Conservation (phyloP, 2,797 vertebrate genomes). For the Amphiprion clarkii region DNA sequence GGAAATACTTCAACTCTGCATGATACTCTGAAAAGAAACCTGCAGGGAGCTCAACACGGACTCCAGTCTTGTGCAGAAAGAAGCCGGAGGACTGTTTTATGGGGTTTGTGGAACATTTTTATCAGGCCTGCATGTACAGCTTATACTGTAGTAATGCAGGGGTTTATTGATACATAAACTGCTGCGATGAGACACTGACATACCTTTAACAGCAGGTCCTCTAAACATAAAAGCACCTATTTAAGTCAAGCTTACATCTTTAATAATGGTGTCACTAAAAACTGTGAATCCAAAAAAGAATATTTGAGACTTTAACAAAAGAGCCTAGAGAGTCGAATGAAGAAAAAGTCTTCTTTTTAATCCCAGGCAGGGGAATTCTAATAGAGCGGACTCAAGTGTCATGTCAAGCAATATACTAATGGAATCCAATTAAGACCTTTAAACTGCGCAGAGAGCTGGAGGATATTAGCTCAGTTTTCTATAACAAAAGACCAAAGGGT, state of each 20-base stretch:
- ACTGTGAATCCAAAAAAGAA: conserved; percentile 79
- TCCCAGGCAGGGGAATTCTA: conserved; percentile 82
- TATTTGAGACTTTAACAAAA: conserved; percentile 82
- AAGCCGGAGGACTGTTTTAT: conserved; percentile 47
- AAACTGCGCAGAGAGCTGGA: conserved; percentile 82
- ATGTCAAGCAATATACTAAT: conserved; percentile 88
- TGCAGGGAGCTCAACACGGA: conserved; percentile 45
- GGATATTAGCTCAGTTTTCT: conserved; percentile 87
- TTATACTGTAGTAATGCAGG: conserved; percentile 53
- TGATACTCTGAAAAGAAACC: conserved; percentile 65
- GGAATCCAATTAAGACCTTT: conserved; percentile 89
- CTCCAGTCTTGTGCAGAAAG: conserved; percentile 38
- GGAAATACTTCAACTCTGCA: conserved; percentile 66
- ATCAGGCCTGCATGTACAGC: conserved; percentile 47
- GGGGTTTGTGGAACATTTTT: conserved; percentile 31
- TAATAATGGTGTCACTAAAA: conserved; percentile 79
- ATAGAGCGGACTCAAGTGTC: conserved; percentile 85
- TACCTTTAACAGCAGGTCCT: conserved; percentile 67
- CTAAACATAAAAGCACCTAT: conserved; percentile 71
- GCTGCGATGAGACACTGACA: conserved; percentile 48
- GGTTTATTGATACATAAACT: conserved; percentile 73
- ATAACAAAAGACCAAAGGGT: conserved; percentile 88
- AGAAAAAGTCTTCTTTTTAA: conserved; percentile 80
- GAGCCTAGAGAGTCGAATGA: conserved; percentile 76
- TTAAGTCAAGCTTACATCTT: conserved; percentile 76